phyloP scores from a whole-genome alignment of 1,140 invertebrate genomes.

The Zaprionus lachaisei region DNA sequence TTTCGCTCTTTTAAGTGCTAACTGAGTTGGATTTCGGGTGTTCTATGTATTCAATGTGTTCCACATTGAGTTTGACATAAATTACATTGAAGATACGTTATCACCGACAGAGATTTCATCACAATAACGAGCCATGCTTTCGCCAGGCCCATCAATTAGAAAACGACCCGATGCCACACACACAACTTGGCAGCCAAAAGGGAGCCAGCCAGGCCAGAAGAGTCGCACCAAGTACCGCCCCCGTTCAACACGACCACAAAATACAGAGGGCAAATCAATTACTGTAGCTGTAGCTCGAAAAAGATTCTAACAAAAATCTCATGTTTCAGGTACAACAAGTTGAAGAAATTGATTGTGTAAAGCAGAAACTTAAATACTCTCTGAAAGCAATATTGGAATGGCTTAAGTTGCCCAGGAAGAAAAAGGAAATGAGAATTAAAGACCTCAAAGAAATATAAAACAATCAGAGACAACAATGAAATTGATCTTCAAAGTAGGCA shows the following conservation, averaged over 20 bases:
- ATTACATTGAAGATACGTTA: conserved; percentile 41
- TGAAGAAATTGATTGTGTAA: neutral
- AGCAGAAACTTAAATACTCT: neutral
- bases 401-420: neutral
- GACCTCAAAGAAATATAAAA: too few species aligned
- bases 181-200: conserved; percentile 67
- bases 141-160: conserved; percentile 62
- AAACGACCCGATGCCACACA: conserved; percentile 29
- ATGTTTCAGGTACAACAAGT: neutral
- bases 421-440: too few species aligned
- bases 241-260: conserved; percentile 33
- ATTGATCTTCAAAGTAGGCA: too few species aligned
- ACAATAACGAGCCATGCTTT: conserved; percentile 64
- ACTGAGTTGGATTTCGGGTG: neutral
- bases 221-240: conserved; percentile 43
- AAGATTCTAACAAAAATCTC: neutral
- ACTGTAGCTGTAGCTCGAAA: conserved; percentile 30
- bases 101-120: conserved; percentile 52
- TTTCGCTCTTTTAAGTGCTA: neutral
- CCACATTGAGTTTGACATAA: conserved; percentile 54
- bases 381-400: too few species aligned
- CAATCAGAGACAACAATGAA: too few species aligned
- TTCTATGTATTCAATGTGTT: conserved; percentile 11
- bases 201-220: conserved; percentile 48
- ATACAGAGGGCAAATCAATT: conserved; percentile 63